Base-by-base conservation (phyloP, 2,113 vertebrate species). In the Pelusios castaneus region DNA sequence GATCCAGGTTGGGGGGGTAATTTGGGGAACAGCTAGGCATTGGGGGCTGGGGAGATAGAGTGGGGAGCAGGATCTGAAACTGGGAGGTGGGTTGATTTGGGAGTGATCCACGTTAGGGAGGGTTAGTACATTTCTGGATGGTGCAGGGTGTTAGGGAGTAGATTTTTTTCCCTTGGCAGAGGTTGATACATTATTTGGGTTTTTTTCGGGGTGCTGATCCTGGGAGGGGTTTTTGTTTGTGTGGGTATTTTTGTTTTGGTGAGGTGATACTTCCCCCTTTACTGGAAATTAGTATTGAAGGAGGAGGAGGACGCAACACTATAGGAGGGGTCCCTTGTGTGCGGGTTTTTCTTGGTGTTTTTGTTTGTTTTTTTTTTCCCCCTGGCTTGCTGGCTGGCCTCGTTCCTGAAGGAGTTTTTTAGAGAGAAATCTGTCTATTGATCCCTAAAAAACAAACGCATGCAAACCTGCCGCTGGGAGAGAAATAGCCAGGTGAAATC, bases 401-500 rank as follows among this genome's bases (percentile, higher is more conserved):
- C 73, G 6, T 51, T 94, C 87, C 70, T 91, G 89, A 75, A 84
- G 79, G 89, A 75, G 81, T 88, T 80, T n/a, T 19, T 24, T 17
- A 27, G 80, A 76, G 55, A 80, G 70, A 76, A 96, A 80, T 67
- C 95, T n/a, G 27, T 89, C 7, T 83, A 34, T 81, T 87, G 96
- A 92, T 86, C 94, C 90, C 92, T 82, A 80, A 90, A 94, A 85
- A 85, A 84, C 91, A 91, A 96, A 51, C 88, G 82, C 89, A 93
- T 95, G 91, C 95, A 22, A 91, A 92, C 96, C 96, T 96, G 97
- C 95, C 93, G 90, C 95, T 56, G 94, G 93, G 96, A 97, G 97
- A 94, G 96, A 96, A 93, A 85, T 91, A 96, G 91, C 96, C 97
- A 95, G 96, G 97, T 97, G 96, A 96, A 97, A 97, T 95, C 97